A percentile compares a stretch with the other conserved stretches of the same genome.
phyloP scores from a whole-genome alignment of 2,888 invertebrate genomes.

The Tricholauxania praeusta region DNA sequence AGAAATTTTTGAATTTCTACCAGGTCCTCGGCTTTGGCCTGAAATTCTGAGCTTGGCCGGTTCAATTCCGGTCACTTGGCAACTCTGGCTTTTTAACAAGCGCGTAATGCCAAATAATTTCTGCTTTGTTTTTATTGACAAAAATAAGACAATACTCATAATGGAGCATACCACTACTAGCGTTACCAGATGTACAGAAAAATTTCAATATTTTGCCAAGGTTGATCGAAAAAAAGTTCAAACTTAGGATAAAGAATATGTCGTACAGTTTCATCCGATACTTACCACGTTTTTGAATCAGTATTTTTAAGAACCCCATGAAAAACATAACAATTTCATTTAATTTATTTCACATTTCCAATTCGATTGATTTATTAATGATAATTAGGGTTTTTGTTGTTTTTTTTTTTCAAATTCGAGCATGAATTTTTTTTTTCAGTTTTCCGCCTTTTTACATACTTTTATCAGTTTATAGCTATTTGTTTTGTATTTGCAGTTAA shows the following conservation, averaged over 20 bases:
- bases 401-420: constrained; percentile 6
- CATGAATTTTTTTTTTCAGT: neutral
- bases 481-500: constrained; percentile 21
- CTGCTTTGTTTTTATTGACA: too few species aligned
- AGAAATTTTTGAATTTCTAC: too few species aligned
- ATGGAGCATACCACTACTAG: too few species aligned
- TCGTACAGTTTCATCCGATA: too few species aligned
- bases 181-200: too few species aligned
- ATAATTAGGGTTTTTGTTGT: constrained; percentile 16
- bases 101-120: too few species aligned
- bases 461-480: constrained; percentile 24
- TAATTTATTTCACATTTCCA: constrained; percentile 12
- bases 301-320: neutral
- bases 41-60: too few species aligned
- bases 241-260: neutral
- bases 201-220: neutral
- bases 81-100: too few species aligned
- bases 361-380: constrained; percentile 7
- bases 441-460: constrained; percentile 22
- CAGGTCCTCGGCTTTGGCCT: too few species aligned
- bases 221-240: neutral
- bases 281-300: too few species aligned
- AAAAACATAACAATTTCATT: neutral
- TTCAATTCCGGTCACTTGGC: too few species aligned
- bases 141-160: too few species aligned